Percentiles rank a stretch among this genome's conserved stretches.
These are phyloP conservation scores for Coptotermes formosanus DNA, from an alignment of 1,140 invertebrate genomes.

Conservation along the genomic window DNA sequence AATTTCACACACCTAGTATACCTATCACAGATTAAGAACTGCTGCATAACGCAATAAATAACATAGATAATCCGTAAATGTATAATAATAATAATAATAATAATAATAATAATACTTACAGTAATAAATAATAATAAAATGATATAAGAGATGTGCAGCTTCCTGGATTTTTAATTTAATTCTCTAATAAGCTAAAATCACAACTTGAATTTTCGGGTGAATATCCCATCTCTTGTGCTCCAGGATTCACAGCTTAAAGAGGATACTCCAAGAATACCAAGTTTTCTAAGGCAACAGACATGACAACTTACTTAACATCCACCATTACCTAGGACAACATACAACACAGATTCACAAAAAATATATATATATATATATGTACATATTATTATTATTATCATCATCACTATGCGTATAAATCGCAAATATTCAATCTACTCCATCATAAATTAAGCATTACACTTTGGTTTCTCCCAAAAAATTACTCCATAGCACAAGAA, in stretches of 20 bases:
- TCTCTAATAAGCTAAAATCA: neutral
- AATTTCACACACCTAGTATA: neutral
- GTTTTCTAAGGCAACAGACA: slow-evolving; percentile 1
- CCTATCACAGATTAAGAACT: neutral
- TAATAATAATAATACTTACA: neutral
- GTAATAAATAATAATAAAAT: neutral
- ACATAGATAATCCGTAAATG: neutral
- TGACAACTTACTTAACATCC: neutral
- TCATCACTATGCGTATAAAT: neutral
- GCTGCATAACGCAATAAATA: slow-evolving; percentile 6
- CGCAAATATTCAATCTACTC: neutral
- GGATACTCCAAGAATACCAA: neutral
- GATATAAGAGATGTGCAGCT: neutral
- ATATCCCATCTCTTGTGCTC: neutral
- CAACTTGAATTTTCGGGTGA: neutral
- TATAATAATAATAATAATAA: neutral
- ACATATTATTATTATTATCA: too few species aligned
- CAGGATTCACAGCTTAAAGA: neutral
- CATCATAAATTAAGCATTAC: slow-evolving; percentile 8
- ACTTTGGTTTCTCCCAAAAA: neutral
- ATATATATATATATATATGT: neutral
- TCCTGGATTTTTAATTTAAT: neutral
- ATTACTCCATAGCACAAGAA: neutral
- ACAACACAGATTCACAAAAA: neutral
- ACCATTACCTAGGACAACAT: neutral